Evolutionary conservation across 2,113 vertebrate species (phyloP).

Genomic region (Gadus macrocephalus): DNA sequence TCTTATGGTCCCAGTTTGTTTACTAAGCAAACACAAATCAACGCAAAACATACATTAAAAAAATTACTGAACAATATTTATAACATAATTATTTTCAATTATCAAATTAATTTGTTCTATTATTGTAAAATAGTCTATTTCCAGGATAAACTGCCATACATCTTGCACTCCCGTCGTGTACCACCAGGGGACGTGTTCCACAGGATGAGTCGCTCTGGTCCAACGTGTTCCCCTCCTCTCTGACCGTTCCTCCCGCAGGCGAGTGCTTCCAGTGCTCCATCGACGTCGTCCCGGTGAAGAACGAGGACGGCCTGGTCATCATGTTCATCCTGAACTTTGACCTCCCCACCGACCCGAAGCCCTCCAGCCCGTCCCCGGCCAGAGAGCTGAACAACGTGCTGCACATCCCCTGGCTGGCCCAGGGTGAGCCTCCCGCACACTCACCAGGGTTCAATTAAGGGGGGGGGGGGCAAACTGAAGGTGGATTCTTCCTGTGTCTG

Average conservation of each 20-base stretch:
- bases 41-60: no score
- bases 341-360: constrained; percentile 72
- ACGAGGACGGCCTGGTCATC: constrained; percentile 83
- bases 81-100: no score
- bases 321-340: constrained; percentile 95
- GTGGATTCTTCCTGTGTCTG: no score
- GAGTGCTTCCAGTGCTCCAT: constrained; percentile 83
- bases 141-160: not conserved
- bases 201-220: constrained; percentile 14
- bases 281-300: constrained; percentile 87
- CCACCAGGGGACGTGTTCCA: constrained; percentile 28
- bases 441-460: no score
- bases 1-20: no score
- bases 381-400: constrained; percentile 73
- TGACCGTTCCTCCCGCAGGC: constrained; percentile 56
- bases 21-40: no score
- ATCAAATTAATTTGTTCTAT: no score
- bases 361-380: constrained; percentile 38
- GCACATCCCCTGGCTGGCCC: constrained; percentile 68
- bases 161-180: not conserved
- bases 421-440: constrained; percentile 56
- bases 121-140: no score
- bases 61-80: no score
- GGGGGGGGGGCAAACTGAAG: no score
- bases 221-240: constrained; percentile 1